Conservation (phyloP, 2,113 vertebrate species). For the Marmota monax region DNA sequence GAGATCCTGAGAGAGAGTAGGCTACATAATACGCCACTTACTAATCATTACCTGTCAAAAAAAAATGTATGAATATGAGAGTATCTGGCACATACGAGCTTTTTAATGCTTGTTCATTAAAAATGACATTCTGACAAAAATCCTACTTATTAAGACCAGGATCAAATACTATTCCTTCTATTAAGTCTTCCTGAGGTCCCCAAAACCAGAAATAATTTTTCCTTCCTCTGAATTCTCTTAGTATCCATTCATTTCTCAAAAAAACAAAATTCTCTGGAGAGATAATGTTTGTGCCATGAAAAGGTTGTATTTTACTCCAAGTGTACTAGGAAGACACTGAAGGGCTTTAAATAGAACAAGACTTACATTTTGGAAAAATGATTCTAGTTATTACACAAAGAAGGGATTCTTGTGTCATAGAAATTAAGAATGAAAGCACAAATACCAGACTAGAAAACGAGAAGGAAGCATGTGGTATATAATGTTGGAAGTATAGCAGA, state of each 20-base stretch:
- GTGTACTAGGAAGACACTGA: not conserved
- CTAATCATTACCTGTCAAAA: not conserved
- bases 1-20: not conserved
- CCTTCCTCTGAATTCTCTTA: not conserved
- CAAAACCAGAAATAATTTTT: not conserved
- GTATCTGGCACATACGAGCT: not conserved
- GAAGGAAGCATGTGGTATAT: not conserved
- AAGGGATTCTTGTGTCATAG: not conserved
- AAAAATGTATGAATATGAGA: not conserved
- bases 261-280: not conserved
- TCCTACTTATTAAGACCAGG: not conserved
- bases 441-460: not conserved
- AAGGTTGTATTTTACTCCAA: not conserved
- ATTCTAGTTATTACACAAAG: not conserved
- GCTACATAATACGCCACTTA: not conserved
- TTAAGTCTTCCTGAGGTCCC: not conserved
- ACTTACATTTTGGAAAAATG: constrained; percentile 17
- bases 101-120: not conserved
- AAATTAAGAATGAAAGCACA: not conserved
- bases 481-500: not conserved
- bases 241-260: not conserved
- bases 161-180: constrained; percentile 22
- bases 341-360: not conserved
- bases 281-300: not conserved
- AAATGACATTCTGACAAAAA: not conserved